Base-by-base conservation (phyloP, 2,888 invertebrate species). In the Rhopalosiphum nymphaeae region DNA sequence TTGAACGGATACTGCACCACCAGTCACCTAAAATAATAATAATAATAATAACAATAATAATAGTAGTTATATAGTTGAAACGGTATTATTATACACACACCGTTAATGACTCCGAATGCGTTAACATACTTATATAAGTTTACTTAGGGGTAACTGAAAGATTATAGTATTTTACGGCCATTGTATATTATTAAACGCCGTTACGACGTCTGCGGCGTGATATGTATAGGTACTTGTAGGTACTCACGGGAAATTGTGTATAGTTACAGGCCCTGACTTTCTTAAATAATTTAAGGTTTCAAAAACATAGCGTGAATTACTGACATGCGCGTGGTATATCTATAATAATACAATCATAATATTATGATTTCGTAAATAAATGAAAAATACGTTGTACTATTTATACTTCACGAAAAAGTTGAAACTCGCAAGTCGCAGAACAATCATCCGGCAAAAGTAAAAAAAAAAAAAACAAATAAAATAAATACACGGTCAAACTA, bases 1-100 rank as follows among this genome's bases (percentile, higher is more conserved):
- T 61, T 36, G 26, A 89, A 89, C 57, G 36, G 57, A 89, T 89
- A 88, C 67, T 78, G 36, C 36, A 36, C 78, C 11, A 88, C 78
- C 25, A 88, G 89, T 89, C 89, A 89, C 44, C 89, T 61, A 56
- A 36, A 56, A 25, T 78, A 78, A 78, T 78, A 78, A 36, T 78
- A 78, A 78, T 78, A 36, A 36, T n/a, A n/a, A n/a, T 16, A n/a
- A 67, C 21, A 78, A 67, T n/a, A 67, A 67, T 16, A 67, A 25
- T 9, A 78, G 21, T 36, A 78, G 36, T 78, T 9, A 36, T 36
- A 78, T 42, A 36, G 26, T 36, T 36, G 53, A 88, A 88, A 88
- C 11, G 4, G 53, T 88, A 56, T 56, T 88, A 88, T 53, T 88
- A 36, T 56, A 36, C 78, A 36, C 53, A 36, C 53, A 9, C 36